These are phyloP conservation scores for Cheilosia soror DNA, from an alignment of 2,888 invertebrate species.

Conservation along the genomic window DNA sequence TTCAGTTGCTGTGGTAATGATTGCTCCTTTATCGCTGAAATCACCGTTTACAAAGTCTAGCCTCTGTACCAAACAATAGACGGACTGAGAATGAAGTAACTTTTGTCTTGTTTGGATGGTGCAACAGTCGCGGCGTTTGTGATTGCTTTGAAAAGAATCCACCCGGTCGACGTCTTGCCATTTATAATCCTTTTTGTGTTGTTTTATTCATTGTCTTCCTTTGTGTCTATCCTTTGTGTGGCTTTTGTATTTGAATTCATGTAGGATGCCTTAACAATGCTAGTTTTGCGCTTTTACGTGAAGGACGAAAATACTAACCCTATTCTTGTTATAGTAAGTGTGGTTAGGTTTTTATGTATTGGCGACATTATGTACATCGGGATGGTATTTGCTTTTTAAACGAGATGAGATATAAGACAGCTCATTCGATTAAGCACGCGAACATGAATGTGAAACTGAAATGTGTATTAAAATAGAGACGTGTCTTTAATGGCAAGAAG, in stretches of 20 bases:
- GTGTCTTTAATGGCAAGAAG: no score
- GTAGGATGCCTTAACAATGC: slow-evolving; percentile 29
- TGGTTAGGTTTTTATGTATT: not conserved
- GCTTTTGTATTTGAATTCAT: slow-evolving; percentile 36
- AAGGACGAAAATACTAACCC: slow-evolving; percentile 38
- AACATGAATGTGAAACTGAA: no score
- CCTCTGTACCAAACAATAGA: slow-evolving; percentile 31
- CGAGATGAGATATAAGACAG: not conserved
- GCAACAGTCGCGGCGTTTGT: slow-evolving; percentile 37
- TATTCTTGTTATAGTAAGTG: slow-evolving; percentile 22
- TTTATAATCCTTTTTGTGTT: slow-evolving; percentile 27
- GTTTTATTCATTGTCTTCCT: slow-evolving; percentile 36
- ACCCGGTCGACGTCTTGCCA: slow-evolving; percentile 33
- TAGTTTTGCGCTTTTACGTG: slow-evolving; percentile 48
- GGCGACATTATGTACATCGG: not conserved
- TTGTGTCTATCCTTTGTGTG: slow-evolving; percentile 43
- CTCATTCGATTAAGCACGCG: no score
- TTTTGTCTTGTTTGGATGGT: slow-evolving; percentile 11
- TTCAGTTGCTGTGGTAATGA: slow-evolving; percentile 9
- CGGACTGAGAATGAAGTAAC: slow-evolving; percentile 16
- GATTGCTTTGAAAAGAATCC: slow-evolving; percentile 25
- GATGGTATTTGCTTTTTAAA: not conserved
- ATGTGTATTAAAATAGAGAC: no score
- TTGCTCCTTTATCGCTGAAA: slow-evolving; percentile 30
- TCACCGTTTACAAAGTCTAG: slow-evolving; percentile 31